Base-by-base conservation (phyloP, 1,140 invertebrate species). In the Lithobius niger region DNA sequence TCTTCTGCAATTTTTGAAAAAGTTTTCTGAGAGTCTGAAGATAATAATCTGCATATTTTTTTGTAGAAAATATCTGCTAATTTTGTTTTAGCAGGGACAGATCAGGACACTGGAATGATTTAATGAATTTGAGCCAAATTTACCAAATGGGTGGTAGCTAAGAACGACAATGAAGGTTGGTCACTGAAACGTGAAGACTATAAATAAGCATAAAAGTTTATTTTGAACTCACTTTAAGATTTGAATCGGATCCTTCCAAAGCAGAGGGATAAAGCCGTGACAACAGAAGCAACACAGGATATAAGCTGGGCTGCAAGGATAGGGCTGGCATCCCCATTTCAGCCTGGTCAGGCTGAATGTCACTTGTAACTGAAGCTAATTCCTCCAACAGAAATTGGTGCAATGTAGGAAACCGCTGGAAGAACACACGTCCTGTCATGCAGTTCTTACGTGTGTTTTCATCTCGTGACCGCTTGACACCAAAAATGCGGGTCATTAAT, bases 401-500 rank as follows among this genome's bases (percentile, higher is more conserved):
- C 0, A 94, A 71, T 25, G 74, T 66, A 10, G 90, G 87, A 75
- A 86, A 92, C 26, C 81, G 79, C 58, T 84, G 75, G 68, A 94
- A 94, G 71, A 97, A 97, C 6, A 85, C 79, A 52, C 79, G 73
- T 1, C 75, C 75, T 45, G 77, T 76, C 65, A 79, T 72, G 61
- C 78, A 79, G 70, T 94, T 93, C 58, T 86, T 80, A 18, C 79
- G 75, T 45, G 78, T 79, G 24, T 83, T 68, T 57, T 82, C 75
- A 67, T 86, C 80, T 56, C 81, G 78, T 0, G 78, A 78, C 54
- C 86, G 74, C 61, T 84, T 83, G 0, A 94, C 91, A 16, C 92
- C 92, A 76, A 97, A 95, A 56, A 92, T 82, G 61, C 91, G 74
- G 21, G 81, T 84, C 57, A 94, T 80, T n/a, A 97, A 70, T 1